Evolutionary conservation across 2,113 vertebrate genomes (phyloP).

Genomic region (Balaeniceps rex): DNA sequence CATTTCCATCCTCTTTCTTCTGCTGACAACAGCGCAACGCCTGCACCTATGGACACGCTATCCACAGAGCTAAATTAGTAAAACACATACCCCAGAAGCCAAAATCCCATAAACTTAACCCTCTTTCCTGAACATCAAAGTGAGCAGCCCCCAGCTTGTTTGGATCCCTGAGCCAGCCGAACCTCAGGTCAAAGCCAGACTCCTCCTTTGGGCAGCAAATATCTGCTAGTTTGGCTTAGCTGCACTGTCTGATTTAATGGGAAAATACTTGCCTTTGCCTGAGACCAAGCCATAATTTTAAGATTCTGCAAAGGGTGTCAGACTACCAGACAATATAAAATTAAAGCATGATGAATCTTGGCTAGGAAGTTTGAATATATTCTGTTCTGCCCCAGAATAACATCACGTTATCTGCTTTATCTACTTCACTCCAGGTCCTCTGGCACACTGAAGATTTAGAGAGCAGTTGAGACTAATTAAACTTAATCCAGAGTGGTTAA

Average conservation of each 20-base stretch:
- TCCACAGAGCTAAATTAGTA: background rate
- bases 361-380: background rate
- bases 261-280: conserved; percentile 20
- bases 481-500: background rate
- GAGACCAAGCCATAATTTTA: background rate
- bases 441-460: background rate
- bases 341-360: background rate
- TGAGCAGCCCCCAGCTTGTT: background rate
- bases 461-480: background rate
- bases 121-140: background rate
- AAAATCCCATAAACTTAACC: background rate
- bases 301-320: background rate
- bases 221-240: background rate
- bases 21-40: background rate
- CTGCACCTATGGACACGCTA: background rate
- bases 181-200: background rate
- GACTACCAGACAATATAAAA: conserved; percentile 5
- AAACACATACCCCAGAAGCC: background rate
- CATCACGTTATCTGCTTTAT: background rate
- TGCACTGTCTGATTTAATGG: conserved; percentile 15
- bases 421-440: background rate
- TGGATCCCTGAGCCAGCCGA: background rate
- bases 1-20: background rate
- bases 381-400: background rate
- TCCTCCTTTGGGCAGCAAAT: background rate